A percentile compares a stretch with the other conserved stretches of the same genome.
phyloP scores from a whole-genome alignment of 2,888 invertebrate species.

The Lordiphosa fenestrarum region DNA sequence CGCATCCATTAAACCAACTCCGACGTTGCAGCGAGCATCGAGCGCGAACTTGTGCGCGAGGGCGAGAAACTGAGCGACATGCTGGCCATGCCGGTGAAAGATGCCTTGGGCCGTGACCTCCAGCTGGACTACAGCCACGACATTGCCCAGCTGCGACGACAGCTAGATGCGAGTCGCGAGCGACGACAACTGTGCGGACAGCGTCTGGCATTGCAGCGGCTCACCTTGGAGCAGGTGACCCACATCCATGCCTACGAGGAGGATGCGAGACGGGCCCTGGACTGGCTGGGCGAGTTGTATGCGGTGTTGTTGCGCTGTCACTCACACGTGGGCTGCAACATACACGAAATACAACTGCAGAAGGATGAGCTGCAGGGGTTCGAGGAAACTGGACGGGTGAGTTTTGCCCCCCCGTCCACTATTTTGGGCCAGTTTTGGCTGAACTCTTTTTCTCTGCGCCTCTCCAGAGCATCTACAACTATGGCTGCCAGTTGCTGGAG shows the following conservation, averaged over 20 bases:
- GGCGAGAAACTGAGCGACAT: slow-evolving; percentile 89
- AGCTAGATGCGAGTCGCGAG: slow-evolving; percentile 86
- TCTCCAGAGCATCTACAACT: slow-evolving; percentile 88
- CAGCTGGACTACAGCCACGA: slow-evolving; percentile 87
- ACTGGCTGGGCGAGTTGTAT: slow-evolving; percentile 89
- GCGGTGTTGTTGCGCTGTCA: slow-evolving; percentile 86
- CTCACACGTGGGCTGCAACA: slow-evolving; percentile 87
- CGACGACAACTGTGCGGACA: slow-evolving; percentile 87
- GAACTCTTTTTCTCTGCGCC: slow-evolving; percentile 2
- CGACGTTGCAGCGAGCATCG: slow-evolving; percentile 83
- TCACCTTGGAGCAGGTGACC: slow-evolving; percentile 89
- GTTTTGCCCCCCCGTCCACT: slow-evolving; percentile 35
- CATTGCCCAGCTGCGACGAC: slow-evolving; percentile 86
- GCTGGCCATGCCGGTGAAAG: slow-evolving; percentile 89
- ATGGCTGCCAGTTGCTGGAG: slow-evolving; percentile 88
- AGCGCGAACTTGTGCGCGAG: slow-evolving; percentile 86
- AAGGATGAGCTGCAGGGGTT: slow-evolving; percentile 88
- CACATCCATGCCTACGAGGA: slow-evolving; percentile 88
- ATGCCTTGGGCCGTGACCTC: slow-evolving; percentile 87
- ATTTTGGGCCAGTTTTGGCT: slow-evolving; percentile 3
- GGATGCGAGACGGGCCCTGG: slow-evolving; percentile 88
- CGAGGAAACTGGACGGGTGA: slow-evolving; percentile 89
- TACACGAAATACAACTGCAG: slow-evolving; percentile 87
- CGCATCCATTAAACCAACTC: not conserved
- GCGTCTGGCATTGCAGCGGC: slow-evolving; percentile 87